Evolutionary conservation across 2,888 invertebrate genomes (phyloP).

Genomic region (Scaptomyza cyrtandrae): DNA sequence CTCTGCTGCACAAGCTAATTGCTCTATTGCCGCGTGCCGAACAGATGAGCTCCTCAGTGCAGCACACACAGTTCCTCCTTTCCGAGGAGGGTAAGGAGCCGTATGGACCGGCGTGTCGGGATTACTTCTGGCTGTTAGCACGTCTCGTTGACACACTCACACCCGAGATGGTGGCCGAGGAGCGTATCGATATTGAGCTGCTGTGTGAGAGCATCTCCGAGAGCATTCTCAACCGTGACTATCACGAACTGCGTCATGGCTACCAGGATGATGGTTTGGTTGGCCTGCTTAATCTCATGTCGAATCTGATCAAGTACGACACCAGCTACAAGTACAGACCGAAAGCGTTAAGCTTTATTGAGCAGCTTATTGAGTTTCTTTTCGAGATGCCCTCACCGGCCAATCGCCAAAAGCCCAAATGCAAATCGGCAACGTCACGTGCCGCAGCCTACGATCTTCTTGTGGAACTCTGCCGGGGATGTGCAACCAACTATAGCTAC

Average conservation of each 20-base stretch:
- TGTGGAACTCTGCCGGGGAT: constrained; percentile 93
- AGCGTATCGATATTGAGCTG: constrained; percentile 89
- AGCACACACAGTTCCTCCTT: constrained; percentile 83
- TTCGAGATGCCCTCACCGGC: constrained; percentile 95
- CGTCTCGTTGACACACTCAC: constrained; percentile 94
- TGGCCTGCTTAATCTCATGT: constrained; percentile 93
- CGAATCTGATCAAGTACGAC: constrained; percentile 95
- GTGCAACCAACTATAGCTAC: constrained; percentile 93
- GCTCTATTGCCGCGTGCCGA: constrained; percentile 93
- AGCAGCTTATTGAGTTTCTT: constrained; percentile 92
- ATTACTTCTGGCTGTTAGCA: constrained; percentile 97
- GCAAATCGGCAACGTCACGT: constrained; percentile 95
- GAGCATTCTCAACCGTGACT: constrained; percentile 91
- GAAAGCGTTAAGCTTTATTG: constrained; percentile 87
- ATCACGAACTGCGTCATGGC: constrained; percentile 91
- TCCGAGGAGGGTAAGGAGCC: constrained; percentile 92
- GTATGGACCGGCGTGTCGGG: constrained; percentile 96
- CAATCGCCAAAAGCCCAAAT: constrained; percentile 94
- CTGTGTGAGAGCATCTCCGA: constrained; percentile 90
- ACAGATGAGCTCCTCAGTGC: constrained; percentile 88
- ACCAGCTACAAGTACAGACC: constrained; percentile 93
- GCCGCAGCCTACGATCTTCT: constrained; percentile 96
- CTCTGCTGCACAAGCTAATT: constrained; percentile 92
- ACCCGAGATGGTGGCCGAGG: constrained; percentile 88
- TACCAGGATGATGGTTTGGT: constrained; percentile 96